phyloP scores from a whole-genome alignment of 1,140 invertebrate genomes.

The Drosophila orena region DNA sequence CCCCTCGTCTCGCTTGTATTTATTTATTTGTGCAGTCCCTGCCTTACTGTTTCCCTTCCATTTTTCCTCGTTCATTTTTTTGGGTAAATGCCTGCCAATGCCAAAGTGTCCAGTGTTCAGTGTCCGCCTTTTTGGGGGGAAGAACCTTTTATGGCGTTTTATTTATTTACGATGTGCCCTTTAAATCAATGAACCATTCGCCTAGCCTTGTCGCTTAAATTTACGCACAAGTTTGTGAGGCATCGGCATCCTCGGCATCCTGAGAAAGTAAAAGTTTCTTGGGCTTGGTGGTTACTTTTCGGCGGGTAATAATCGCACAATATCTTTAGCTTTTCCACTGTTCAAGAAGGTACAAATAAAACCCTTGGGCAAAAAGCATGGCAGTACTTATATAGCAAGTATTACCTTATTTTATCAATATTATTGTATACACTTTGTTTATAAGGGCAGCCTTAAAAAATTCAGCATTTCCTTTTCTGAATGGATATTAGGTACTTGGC shows the following conservation, averaged over 20 bases:
- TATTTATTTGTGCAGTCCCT: slow-evolving; percentile 50
- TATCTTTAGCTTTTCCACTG: not conserved
- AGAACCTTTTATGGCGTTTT: slow-evolving; percentile 74
- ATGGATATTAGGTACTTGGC: not conserved
- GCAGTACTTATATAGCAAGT: too few species aligned
- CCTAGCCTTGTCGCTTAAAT: slow-evolving; percentile 75
- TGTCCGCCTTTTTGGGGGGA: slow-evolving; percentile 38
- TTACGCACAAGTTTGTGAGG: slow-evolving; percentile 58
- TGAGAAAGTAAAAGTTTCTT: slow-evolving; percentile 10
- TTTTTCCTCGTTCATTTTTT: slow-evolving; percentile 47
- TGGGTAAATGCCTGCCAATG: slow-evolving; percentile 68
- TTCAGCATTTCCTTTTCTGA: not conserved
- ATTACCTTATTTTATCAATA: too few species aligned
- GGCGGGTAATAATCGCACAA: not conserved
- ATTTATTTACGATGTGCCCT: slow-evolving; percentile 79
- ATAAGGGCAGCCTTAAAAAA: too few species aligned
- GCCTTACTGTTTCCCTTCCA: slow-evolving; percentile 21
- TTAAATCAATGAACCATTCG: slow-evolving; percentile 81
- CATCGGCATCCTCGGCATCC: slow-evolving; percentile 28
- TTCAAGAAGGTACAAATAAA: not conserved
- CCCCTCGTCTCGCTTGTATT: slow-evolving; percentile 54
- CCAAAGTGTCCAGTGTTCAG: slow-evolving; percentile 49
- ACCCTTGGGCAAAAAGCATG: not conserved
- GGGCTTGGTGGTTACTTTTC: not conserved
- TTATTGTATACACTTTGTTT: too few species aligned